Evolutionary conservation across 1,140 invertebrate species (phyloP).

Genomic region (Lepeophtheirus salmonis): DNA sequence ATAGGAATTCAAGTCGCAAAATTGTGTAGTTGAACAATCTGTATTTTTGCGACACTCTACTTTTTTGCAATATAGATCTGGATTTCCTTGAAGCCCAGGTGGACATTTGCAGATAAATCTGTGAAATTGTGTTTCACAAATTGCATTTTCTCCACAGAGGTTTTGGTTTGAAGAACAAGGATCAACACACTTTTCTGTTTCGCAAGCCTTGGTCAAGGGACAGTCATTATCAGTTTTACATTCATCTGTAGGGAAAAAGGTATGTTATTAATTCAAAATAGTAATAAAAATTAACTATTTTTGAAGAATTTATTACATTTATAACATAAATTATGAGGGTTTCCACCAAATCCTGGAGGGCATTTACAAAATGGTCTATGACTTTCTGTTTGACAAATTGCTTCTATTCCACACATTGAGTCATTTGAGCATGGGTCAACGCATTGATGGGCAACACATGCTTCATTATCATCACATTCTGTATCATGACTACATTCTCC

Average conservation of each 20-base stretch:
- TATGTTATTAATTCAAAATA: neutral
- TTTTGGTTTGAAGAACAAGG: conserved; percentile 38
- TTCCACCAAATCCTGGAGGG: conserved; percentile 24
- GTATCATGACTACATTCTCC: conserved; percentile 24
- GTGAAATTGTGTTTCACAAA: neutral
- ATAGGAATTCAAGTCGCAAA: conserved; percentile 61
- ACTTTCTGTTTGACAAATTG: conserved; percentile 22
- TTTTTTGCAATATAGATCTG: conserved; percentile 51
- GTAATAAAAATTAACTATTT: neutral
- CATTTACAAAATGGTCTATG: conserved; percentile 26
- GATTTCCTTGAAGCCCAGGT: conserved; percentile 58
- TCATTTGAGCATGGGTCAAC: conserved; percentile 45
- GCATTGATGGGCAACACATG: conserved; percentile 32
- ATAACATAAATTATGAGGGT: conserved; percentile 22
- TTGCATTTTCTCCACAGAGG: conserved; percentile 18
- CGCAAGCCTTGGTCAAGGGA: conserved; percentile 26
- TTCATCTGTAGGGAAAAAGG: neutral
- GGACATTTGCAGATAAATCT: conserved; percentile 47
- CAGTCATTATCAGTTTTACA: conserved; percentile 25
- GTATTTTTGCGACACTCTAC: conserved; percentile 69
- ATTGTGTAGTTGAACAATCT: conserved; percentile 64
- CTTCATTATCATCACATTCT: conserved; percentile 25
- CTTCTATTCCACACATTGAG: conserved; percentile 44
- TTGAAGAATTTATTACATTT: neutral
- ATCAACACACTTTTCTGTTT: conserved; percentile 58